Base-by-base conservation (phyloP, 1,140 invertebrate genomes). In the Bombus balteatus region DNA sequence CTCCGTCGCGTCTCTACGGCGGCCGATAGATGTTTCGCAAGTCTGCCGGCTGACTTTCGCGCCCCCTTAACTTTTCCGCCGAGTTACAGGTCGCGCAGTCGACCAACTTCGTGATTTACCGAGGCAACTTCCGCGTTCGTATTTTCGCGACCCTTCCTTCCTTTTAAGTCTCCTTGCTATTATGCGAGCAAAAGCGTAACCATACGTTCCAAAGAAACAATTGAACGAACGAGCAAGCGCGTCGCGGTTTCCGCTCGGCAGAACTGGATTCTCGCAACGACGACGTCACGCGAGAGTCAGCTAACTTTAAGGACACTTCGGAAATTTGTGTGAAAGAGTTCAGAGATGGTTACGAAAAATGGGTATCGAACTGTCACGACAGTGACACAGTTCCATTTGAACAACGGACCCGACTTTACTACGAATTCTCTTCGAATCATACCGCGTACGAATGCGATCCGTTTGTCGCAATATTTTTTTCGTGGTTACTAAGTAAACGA, bases 381-480 rank as follows among this genome's bases (percentile, higher is more conserved):
- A 13, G 28, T 5, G 3, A 28, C 59, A 28, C 59, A 53, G 62
- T 65, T 73, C 78, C 87, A 85, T 89, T 89, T 73, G 66, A 88
- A 85, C 88, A 89, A 88, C 85, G 72, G 76, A 75, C 79, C 43
- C 47, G 66, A 88, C 82, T 81, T 88, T 88, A 66, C 85, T 85
- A 77, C 47, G 43, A n/a, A 25, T 85, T 75, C 86, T 34, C 76
- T 88, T 89, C 88, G 77, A 85, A 32, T 59, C 59, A 1, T 25
- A 25, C 25, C 70, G 15, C 13, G 25, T 32, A 57, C 74, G 43
- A 74, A 78, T 74, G 79, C 41, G 74, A 68, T 79, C 28, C 73
- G 59, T 72, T 79, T 74, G 74, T 74, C 73, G 62, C 62, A 39
- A 85, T 89, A 88, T 85, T 88, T 89, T 59, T 79, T 72, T 62